Evolutionary conservation across 92 coral and sea anemone genomes (phyloP).

Genomic region (Galaxea fascicularis): DNA sequence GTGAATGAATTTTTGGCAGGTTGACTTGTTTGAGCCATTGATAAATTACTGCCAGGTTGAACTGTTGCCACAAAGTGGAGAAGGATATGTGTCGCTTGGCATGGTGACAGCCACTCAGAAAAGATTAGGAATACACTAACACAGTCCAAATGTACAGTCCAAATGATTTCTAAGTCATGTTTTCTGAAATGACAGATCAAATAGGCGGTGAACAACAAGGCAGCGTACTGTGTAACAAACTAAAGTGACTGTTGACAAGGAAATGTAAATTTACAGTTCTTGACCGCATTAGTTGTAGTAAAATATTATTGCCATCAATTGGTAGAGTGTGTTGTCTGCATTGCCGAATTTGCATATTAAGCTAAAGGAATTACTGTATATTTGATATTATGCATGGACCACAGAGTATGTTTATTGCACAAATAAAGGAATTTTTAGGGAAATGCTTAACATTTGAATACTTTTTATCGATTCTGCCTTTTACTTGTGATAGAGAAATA

Average conservation of each 20-base stretch:
- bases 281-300: too few species aligned
- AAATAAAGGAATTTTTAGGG: conserved; percentile 48
- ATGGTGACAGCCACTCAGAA: too few species aligned
- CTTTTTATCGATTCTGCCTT: not conserved
- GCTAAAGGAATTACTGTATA: conserved; percentile 36
- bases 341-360: not conserved
- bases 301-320: too few species aligned
- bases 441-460: not conserved
- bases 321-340: conserved; percentile 1
- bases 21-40: too few species aligned
- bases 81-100: too few species aligned
- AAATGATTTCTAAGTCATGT: not conserved
- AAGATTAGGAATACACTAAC: too few species aligned
- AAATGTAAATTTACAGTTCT: not conserved
- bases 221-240: not conserved
- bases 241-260: not conserved
- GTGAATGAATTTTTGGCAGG: too few species aligned
- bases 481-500: too few species aligned
- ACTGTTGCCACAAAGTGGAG: too few species aligned
- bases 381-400: conserved; percentile 32
- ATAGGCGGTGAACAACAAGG: not conserved
- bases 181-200: not conserved
- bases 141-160: too few species aligned
- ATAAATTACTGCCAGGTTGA: too few species aligned
- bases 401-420: conserved; percentile 33